Conservation (phyloP, 2,888 invertebrate genomes). For the Exephanes ischioxanthus region DNA sequence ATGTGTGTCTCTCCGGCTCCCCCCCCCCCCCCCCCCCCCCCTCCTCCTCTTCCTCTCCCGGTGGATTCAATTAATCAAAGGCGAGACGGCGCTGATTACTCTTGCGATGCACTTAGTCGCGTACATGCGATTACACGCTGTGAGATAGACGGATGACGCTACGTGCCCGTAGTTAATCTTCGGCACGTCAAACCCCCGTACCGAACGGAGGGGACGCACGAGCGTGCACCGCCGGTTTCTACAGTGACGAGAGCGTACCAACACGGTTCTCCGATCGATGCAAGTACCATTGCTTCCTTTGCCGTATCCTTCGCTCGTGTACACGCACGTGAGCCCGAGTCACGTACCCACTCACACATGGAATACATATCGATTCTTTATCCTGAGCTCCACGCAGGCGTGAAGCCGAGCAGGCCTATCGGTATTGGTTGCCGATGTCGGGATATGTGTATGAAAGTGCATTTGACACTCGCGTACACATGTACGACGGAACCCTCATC, state of each 20-base stretch:
- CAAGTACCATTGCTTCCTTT: conserved; percentile 55
- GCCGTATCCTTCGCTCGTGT: conserved; percentile 11
- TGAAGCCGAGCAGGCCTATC: neutral
- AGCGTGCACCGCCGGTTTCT: conserved; percentile 41
- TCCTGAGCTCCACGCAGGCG: neutral
- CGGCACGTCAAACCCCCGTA: conserved; percentile 79
- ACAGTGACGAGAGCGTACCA: conserved; percentile 61
- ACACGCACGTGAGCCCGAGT: conserved; percentile 33
- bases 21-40: conserved; percentile 5
- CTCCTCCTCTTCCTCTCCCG: conserved; percentile 33
- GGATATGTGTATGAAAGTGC: conserved; percentile 2
- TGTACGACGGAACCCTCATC: neutral
- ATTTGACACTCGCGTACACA: conserved; percentile 24
- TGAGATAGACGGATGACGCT: conserved; percentile 82
- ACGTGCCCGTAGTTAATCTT: conserved; percentile 83
- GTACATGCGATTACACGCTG: conserved; percentile 82
- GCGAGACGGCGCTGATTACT: conserved; percentile 80
- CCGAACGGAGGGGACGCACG: conserved; percentile 65
- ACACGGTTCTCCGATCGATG: conserved; percentile 62
- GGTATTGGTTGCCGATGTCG: neutral
- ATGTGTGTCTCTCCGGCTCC: conserved; percentile 40
- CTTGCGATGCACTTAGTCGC: conserved; percentile 82
- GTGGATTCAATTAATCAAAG: conserved; percentile 81
- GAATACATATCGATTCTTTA: conserved; percentile 9
- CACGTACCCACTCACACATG: conserved; percentile 52